Conservation (phyloP, 2,888 invertebrate species). For the Aplocera efformata region DNA sequence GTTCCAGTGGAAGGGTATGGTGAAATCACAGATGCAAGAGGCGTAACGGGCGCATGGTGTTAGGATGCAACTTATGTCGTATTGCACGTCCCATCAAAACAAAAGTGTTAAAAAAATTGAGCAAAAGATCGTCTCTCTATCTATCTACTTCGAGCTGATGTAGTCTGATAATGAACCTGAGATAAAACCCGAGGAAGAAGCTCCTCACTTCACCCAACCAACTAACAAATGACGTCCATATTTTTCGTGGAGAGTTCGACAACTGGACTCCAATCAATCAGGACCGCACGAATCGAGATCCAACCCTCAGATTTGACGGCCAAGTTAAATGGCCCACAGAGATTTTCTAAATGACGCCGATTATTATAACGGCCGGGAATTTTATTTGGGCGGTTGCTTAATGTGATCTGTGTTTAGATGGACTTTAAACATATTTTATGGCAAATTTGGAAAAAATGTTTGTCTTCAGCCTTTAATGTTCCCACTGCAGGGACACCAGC, state of each 20-base stretch:
- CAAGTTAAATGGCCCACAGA: conserved; percentile 24
- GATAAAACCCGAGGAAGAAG: too few species aligned
- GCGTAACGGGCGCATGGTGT: too few species aligned
- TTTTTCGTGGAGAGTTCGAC: conserved; percentile 51
- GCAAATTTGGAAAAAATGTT: neutral
- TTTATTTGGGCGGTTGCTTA: conserved; percentile 18
- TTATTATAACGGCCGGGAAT: conserved; percentile 22
- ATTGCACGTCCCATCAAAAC: too few species aligned
- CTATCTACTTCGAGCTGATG: too few species aligned
- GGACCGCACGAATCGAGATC: conserved; percentile 31
- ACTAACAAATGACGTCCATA: conserved; percentile 55
- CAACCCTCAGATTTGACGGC: conserved; percentile 24
- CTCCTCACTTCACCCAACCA: conserved; percentile 26
- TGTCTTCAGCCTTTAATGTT: too few species aligned
- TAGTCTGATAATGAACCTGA: too few species aligned
- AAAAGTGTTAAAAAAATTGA: too few species aligned
- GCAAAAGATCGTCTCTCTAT: too few species aligned
- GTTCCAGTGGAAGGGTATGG: too few species aligned
- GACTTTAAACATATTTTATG: neutral
- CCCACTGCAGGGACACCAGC: too few species aligned
- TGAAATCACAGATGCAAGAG: too few species aligned
- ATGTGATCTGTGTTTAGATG: conserved; percentile 13
- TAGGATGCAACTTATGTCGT: too few species aligned
- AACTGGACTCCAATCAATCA: conserved; percentile 48
- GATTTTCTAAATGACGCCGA: conserved; percentile 22